These are phyloP conservation scores for Argyresthia albistria DNA, from an alignment of 2,888 invertebrate species.

Conservation along the genomic window DNA sequence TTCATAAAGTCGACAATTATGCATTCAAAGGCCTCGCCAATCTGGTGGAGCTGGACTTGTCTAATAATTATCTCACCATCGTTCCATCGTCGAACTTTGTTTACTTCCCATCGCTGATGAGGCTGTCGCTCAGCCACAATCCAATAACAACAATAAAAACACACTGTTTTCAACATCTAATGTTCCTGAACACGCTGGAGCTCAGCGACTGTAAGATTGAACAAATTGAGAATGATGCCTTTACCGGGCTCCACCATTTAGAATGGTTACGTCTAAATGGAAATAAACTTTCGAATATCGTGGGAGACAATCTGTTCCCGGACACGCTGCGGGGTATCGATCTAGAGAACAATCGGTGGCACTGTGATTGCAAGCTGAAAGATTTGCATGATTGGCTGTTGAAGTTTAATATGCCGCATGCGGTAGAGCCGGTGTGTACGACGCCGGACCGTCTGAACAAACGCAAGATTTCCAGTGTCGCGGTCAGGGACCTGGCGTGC, in stretches of 20 bases:
- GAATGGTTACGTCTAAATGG: constrained; percentile 90
- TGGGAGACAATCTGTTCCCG: constrained; percentile 81
- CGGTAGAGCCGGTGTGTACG: constrained; percentile 84
- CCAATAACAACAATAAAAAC: constrained; percentile 82
- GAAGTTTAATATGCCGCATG: constrained; percentile 82
- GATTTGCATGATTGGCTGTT: constrained; percentile 85
- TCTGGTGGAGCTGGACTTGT: constrained; percentile 90
- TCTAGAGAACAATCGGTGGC: constrained; percentile 90
- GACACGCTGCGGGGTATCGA: constrained; percentile 84
- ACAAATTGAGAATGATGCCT: constrained; percentile 83
- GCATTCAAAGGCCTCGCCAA: constrained; percentile 90
- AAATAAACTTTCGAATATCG: constrained; percentile 82
- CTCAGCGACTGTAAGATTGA: constrained; percentile 86
- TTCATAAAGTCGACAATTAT: constrained; percentile 83
- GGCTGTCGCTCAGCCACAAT: constrained; percentile 85
- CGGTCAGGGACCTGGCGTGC: constrained; percentile 83
- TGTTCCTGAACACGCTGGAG: constrained; percentile 85
- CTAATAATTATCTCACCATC: constrained; percentile 83
- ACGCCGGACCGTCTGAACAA: constrained; percentile 78
- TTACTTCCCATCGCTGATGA: constrained; percentile 86
- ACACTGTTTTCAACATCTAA: constrained; percentile 81
- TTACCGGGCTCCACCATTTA: constrained; percentile 83
- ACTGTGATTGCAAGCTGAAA: constrained; percentile 87
- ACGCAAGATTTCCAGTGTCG: constrained; percentile 77
- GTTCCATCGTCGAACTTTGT: constrained; percentile 86